Base-by-base conservation (phyloP, 2,113 vertebrate genomes). In the Amphiprion percula region DNA sequence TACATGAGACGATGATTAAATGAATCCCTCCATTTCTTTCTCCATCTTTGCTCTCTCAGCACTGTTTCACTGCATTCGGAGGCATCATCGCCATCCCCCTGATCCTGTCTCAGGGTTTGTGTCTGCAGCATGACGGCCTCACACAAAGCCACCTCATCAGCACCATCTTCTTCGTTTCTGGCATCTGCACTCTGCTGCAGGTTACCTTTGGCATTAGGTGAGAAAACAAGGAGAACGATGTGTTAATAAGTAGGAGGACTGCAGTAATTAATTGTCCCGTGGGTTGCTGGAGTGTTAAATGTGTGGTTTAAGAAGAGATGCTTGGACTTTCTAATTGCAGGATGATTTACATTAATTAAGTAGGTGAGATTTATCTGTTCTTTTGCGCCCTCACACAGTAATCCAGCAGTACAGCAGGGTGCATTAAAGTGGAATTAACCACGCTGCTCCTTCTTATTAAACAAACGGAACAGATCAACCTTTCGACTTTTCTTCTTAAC, bases 111-210 rank as follows among this genome's bases (percentile, higher is more conserved):
- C 94, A 96, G 82, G 95, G 91, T 1, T 90, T 99, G 75, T 99
- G 98, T 85, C 94, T 99, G 75, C 96, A 98, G 76, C 95, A 98
- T 0, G 98, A 99, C n/a, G 88, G 94, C 6, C 93, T 99, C 85
- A 97, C 97, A 4, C 98, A 99, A 83, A 97, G 97, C 90, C 94
- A 97, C 85, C 96, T 99, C 80, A 98, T 99, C 94, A 97, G 97
- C 93, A 99, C 97, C 85, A 97, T 98, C 60, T 97, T 99, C 95
- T 98, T 99, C 11, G 96, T 99, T 80, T 98, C 98, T 0, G 97
- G 98, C 14, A 84, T 99, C 55, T 99, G 97, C 89, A 99, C 97
- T 8, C 92, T 99, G 63, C 87, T 99, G 83, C 98, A 99, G 89
- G 97, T 99, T 72, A 80, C 96, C 67, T 95, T 99, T n/a, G 98